Conservation (phyloP, 2,113 vertebrate species). For the Pongo pygmaeus region DNA sequence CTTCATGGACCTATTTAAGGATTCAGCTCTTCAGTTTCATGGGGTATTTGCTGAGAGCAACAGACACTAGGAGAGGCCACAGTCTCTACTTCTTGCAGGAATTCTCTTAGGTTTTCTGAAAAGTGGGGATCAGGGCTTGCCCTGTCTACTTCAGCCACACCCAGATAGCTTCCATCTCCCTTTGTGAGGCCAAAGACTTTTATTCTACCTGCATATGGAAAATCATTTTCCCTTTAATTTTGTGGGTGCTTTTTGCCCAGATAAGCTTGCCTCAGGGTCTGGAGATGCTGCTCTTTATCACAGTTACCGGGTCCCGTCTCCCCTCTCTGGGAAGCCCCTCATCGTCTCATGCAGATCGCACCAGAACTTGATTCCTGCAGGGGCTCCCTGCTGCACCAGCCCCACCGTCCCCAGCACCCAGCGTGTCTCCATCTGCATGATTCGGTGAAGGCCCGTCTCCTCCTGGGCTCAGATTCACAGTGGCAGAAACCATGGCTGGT, state of each 20-base stretch:
- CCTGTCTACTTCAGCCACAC: fast-evolving
- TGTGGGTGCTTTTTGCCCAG: background rate
- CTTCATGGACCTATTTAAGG: background rate
- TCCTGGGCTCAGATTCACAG: fast-evolving
- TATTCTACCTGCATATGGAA: fast-evolving
- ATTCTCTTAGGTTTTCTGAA: background rate
- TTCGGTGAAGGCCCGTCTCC: fast-evolving
- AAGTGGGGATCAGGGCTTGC: background rate
- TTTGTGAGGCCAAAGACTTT: fast-evolving
- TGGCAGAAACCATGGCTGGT: background rate
- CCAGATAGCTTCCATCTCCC: fast-evolving
- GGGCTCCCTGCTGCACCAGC: background rate
- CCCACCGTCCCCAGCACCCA: background rate
- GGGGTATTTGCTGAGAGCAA: background rate
- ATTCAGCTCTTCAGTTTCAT: no score
- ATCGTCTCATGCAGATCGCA: background rate
- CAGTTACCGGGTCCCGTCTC: no score
- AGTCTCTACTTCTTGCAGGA: background rate
- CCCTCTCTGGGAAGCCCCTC: background rate
- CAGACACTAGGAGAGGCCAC: fast-evolving
- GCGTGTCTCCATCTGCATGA: fast-evolving
- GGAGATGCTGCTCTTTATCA: fast-evolving
- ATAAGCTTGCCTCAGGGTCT: fast-evolving
- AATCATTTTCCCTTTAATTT: background rate
- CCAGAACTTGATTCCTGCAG: background rate